These are phyloP conservation scores for Morone chrysops DNA, from an alignment of 2,113 vertebrate species.

Conservation along the genomic window DNA sequence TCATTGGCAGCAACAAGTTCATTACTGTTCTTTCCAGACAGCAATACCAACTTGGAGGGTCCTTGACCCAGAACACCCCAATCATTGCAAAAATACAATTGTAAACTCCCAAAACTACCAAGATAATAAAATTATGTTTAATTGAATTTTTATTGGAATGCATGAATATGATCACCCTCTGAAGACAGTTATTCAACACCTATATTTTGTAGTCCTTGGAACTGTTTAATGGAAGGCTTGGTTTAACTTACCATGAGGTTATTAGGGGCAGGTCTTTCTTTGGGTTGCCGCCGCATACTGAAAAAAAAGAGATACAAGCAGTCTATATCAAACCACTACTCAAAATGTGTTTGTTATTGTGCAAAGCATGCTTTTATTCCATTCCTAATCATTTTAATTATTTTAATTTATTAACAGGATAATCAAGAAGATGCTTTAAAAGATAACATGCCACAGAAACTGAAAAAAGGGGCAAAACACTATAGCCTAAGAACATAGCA, in stretches of 20 bases:
- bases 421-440: slow-evolving; percentile 22
- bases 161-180: slow-evolving; percentile 52
- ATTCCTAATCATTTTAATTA: slow-evolving; percentile 19
- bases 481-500: background rate
- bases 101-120: slow-evolving; percentile 41
- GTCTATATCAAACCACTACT: slow-evolving; percentile 32
- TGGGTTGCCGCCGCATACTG: slow-evolving; percentile 96
- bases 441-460: slow-evolving; percentile 19
- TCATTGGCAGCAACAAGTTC: slow-evolving; percentile 63
- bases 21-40: slow-evolving; percentile 53
- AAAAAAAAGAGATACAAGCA: slow-evolving; percentile 50
- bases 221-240: slow-evolving; percentile 48
- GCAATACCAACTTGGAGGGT: slow-evolving; percentile 52
- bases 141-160: slow-evolving; percentile 56
- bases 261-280: slow-evolving; percentile 96
- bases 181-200: slow-evolving; percentile 50
- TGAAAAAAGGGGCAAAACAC: slow-evolving; percentile 17
- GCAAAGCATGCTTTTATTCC: slow-evolving; percentile 32
- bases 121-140: slow-evolving; percentile 53
- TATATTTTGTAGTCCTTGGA: slow-evolving; percentile 53
- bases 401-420: slow-evolving; percentile 35
- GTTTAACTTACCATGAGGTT: slow-evolving; percentile 94
- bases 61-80: slow-evolving; percentile 69
- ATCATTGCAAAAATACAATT: slow-evolving; percentile 48
- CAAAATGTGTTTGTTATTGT: slow-evolving; percentile 10